phyloP scores from a whole-genome alignment of 2,797 vertebrate genomes.

The Cyclura pinguis region DNA sequence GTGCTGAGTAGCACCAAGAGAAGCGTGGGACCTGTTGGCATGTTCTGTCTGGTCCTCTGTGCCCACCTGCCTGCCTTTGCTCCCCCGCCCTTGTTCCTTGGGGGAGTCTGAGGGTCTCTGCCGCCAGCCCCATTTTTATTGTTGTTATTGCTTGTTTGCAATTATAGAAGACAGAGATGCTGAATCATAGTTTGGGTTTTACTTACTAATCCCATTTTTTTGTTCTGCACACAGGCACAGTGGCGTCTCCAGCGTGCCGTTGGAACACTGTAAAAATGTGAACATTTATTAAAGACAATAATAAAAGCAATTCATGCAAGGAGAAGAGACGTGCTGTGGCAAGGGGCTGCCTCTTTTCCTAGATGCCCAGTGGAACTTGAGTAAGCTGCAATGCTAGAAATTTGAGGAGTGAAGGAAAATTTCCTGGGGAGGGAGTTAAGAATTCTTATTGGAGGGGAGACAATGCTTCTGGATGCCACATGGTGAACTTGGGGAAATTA shows the following conservation, averaged over 20 bases:
- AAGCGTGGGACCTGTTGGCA: not conserved
- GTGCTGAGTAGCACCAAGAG: not conserved
- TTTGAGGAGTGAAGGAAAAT: too few species aligned
- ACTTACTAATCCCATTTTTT: not conserved
- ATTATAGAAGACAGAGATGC: not conserved
- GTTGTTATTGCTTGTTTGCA: not conserved
- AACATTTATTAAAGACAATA: slow-evolving; percentile 44
- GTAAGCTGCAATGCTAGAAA: too few species aligned
- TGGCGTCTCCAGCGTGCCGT: not conserved
- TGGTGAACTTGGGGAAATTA: too few species aligned
- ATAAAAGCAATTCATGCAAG: slow-evolving; percentile 37
- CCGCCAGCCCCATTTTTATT: fast-evolving
- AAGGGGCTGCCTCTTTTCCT: too few species aligned
- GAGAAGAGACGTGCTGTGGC: not conserved
- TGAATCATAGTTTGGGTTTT: not conserved
- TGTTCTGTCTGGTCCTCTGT: not conserved
- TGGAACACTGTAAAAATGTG: fast-evolving
- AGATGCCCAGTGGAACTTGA: too few species aligned
- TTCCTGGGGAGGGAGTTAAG: too few species aligned
- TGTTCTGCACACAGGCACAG: not conserved
- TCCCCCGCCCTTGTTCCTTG: not conserved
- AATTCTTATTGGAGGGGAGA: too few species aligned
- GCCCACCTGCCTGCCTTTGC: not conserved
- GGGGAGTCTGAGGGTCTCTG: too few species aligned
- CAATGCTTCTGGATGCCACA: too few species aligned